Base-by-base conservation (phyloP, 1,140 invertebrate genomes). In the Conopomorpha cramerella region DNA sequence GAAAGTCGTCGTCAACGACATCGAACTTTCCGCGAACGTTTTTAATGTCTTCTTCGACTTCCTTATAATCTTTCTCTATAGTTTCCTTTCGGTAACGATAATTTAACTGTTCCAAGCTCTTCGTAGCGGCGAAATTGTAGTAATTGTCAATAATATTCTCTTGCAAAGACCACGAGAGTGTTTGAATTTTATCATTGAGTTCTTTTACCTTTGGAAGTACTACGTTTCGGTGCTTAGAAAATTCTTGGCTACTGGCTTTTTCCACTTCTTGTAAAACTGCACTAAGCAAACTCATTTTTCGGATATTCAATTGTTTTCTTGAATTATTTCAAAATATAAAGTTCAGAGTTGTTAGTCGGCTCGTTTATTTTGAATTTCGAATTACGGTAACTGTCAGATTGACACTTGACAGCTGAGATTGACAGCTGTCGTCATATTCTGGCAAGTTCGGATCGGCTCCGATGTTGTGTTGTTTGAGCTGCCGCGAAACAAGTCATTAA, bases 41-140 rank as follows among this genome's bases (percentile, higher is more conserved):
- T n/a, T n/a, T n/a, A n/a, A n/a, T n/a, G n/a, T n/a, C n/a, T 36
- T 51, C 39, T 36, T 48, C 41, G n/a, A 71, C 36, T 8, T 65
- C 55, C 43, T 57, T 35, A 3, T 33, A 6, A n/a, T 58, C 33
- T 27, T 50, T 55, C 1, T 50, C 27, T 23, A 62, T 56, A 16
- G 72, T 64, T 0, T 38, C 32, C 49, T 64, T 72, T 14, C 67
- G 42, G 37, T 71, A 71, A 16, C 40, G 57, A 30, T 64, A 76
- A 32, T 76, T 76, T 7, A 72, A 32, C 41, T 71, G 64, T 41
- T 72, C 67, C 34, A 72, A 51, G 32, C 60, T 72, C 42, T 63
- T 71, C 1, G 66, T 67, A 11, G 57, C 44, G 11, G 55, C 55
- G 25, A 51, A 73, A 45, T 62, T 60, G 10, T 58, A 47, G 41